Percentiles rank a stretch among this genome's conserved stretches.
Evolutionary conservation across 2,888 invertebrate genomes (phyloP).

Genomic region (Cetonia aurata): DNA sequence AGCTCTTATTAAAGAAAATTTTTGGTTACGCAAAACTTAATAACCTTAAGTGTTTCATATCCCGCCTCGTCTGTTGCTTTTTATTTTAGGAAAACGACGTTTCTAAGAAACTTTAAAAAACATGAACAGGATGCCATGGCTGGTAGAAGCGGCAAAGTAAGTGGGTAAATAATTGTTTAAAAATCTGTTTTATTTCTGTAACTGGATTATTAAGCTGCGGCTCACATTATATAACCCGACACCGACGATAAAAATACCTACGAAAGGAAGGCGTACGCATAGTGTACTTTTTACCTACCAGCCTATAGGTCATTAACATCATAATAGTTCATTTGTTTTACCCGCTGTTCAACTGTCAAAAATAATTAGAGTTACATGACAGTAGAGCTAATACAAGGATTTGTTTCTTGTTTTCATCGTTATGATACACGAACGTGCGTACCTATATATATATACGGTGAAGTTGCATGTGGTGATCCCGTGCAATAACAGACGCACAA

Average conservation of each 20-base stretch:
- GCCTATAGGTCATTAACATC: slow-evolving; percentile 44
- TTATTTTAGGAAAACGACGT: too few relatives aligned
- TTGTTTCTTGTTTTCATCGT: slow-evolving; percentile 39
- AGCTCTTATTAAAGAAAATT: too few relatives aligned
- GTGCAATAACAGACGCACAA: slow-evolving; percentile 20
- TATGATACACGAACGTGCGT: slow-evolving; percentile 20
- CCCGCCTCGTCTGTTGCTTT: too few relatives aligned
- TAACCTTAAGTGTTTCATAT: too few relatives aligned
- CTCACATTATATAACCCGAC: slow-evolving; percentile 32
- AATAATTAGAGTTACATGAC: slow-evolving; percentile 44
- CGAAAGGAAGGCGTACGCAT: slow-evolving; percentile 30
- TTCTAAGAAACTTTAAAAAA: too few relatives aligned
- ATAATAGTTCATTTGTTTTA: slow-evolving; percentile 47
- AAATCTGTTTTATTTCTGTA: slow-evolving; percentile 41
- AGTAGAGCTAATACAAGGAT: slow-evolving; percentile 40
- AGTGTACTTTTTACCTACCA: slow-evolving; percentile 32
- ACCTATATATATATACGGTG: background rate
- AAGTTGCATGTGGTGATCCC: slow-evolving; percentile 24
- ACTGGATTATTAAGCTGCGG: slow-evolving; percentile 38
- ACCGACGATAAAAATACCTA: slow-evolving; percentile 38
- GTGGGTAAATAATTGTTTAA: slow-evolving; percentile 39
- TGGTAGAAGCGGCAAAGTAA: slow-evolving; percentile 2
- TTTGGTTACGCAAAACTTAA: too few relatives aligned
- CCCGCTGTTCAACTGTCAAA: slow-evolving; percentile 44
- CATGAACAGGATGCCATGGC: too few relatives aligned